These are phyloP conservation scores for Polyodon spathula DNA, from an alignment of 2,113 vertebrate genomes.

Conservation along the genomic window DNA sequence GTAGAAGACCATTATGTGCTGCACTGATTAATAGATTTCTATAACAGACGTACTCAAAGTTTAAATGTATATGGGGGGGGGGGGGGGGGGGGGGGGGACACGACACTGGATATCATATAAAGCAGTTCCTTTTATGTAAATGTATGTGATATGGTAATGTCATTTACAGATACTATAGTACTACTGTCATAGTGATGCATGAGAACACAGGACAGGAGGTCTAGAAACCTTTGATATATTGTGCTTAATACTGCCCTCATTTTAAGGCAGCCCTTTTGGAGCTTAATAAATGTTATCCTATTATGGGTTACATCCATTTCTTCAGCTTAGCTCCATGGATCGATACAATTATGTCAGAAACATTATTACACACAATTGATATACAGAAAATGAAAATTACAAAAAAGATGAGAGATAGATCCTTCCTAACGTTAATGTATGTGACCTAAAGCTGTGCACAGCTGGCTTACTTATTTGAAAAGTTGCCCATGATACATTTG, in stretches of 20 bases:
- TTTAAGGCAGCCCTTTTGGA: background rate
- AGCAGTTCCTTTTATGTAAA: background rate
- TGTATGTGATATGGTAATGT: background rate
- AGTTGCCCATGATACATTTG: background rate
- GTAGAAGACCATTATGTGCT: too few species aligned
- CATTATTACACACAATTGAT: slow-evolving; percentile 6
- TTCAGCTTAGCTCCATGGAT: slow-evolving; percentile 10
- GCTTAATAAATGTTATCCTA: slow-evolving; percentile 2
- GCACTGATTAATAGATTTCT: too few species aligned
- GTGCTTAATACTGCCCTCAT: slow-evolving; percentile 7
- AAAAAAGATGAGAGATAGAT: background rate
- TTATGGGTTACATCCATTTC: slow-evolving; percentile 11
- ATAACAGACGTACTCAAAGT: too few species aligned
- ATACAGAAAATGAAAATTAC: slow-evolving; percentile 4
- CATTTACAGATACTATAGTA: background rate
- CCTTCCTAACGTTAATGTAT: slow-evolving; percentile 3
- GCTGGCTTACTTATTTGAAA: background rate
- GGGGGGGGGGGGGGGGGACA: too few species aligned
- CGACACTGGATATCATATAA: too few species aligned
- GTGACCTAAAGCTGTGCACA: background rate
- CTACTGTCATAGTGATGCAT: background rate
- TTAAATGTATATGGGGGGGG: too few species aligned
- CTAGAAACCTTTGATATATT: background rate
- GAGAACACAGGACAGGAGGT: background rate
- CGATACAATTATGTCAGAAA: slow-evolving; percentile 9